Conservation (phyloP, 1,140 invertebrate genomes). For the Magallana gigas region DNA sequence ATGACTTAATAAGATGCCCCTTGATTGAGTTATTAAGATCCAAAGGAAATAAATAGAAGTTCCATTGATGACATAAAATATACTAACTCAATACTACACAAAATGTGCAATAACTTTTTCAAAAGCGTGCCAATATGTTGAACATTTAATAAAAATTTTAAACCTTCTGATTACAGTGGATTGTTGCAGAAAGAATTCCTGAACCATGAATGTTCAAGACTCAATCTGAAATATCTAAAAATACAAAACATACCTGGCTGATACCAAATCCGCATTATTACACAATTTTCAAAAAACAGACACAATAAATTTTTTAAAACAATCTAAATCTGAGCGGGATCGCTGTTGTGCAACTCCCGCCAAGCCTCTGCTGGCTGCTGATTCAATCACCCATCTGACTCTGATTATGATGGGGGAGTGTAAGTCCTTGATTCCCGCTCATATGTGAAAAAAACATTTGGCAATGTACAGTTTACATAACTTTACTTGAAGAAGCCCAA, state of each 20-base stretch:
- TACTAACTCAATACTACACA: no score
- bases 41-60: no score
- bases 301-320: background rate
- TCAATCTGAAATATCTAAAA: no score
- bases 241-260: background rate
- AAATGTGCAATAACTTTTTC: no score
- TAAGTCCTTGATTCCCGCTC: background rate
- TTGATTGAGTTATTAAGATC: no score
- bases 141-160: no score
- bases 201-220: no score
- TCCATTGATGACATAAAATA: no score
- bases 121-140: no score
- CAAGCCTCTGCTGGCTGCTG: constrained; percentile 8
- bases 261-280: constrained; percentile 31
- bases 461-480: background rate
- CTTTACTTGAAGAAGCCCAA: background rate
- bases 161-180: no score
- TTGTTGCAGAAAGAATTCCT: no score
- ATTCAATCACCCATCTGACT: constrained; percentile 31
- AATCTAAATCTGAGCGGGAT: background rate
- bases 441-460: constrained; percentile 7
- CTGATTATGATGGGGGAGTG: constrained; percentile 24
- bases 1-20: no score
- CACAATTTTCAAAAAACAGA: constrained; percentile 18
- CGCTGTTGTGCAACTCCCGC: background rate